These are phyloP conservation scores for Mimas tiliae DNA, from an alignment of 2,888 invertebrate genomes.

Conservation along the genomic window DNA sequence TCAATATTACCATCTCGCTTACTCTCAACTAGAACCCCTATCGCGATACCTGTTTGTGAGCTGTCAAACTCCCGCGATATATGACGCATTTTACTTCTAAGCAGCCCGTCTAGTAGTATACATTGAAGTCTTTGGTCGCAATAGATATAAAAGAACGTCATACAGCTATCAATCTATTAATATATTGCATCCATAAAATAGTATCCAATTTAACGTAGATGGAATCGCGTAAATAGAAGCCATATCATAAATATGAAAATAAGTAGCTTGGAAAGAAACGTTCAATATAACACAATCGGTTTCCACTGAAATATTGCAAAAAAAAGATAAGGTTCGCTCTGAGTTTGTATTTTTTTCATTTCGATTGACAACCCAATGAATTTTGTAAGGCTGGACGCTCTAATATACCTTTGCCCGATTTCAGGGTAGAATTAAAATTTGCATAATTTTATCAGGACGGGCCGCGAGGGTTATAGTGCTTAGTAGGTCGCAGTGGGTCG, in stretches of 20 bases:
- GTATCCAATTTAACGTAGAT: neutral
- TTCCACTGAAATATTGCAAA: neutral
- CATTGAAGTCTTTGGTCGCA: too few relatives aligned
- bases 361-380: neutral
- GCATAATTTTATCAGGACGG: constrained; percentile 51
- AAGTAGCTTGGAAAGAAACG: neutral
- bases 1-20: too few relatives aligned
- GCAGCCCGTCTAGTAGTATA: too few relatives aligned
- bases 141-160: too few relatives aligned
- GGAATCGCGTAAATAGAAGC: neutral
- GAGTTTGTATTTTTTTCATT: neutral
- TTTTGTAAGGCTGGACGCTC: constrained; percentile 20
- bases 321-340: neutral
- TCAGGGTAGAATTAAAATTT: constrained; percentile 52
- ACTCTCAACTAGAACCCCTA: too few relatives aligned
- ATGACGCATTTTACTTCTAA: too few relatives aligned
- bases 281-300: neutral
- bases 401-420: constrained; percentile 43
- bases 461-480: constrained; percentile 25
- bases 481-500: constrained; percentile 38
- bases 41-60: too few relatives aligned
- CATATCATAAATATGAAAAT: constrained; percentile 13
- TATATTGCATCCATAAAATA: neutral
- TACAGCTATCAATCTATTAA: too few relatives aligned
- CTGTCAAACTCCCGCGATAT: too few relatives aligned